Percentiles rank a stretch among this genome's conserved stretches.
Evolutionary conservation across 30 jellyfish, hydroid and myxozoan species (phyloP).

Genomic region (Hydractinia echinata): DNA sequence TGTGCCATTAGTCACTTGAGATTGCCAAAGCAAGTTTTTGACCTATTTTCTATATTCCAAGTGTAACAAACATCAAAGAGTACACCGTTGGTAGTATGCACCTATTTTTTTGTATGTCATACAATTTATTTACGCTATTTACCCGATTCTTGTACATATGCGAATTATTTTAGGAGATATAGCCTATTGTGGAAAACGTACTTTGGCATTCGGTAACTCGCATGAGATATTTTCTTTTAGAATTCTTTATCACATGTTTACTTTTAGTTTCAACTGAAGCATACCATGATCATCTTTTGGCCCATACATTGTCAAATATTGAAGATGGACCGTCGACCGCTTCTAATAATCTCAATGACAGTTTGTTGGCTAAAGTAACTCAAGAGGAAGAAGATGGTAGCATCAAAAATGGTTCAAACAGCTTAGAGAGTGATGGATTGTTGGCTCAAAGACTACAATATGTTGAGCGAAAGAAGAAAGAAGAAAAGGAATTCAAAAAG

Average conservation of each 20-base stretch:
- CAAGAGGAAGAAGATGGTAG: slow-evolving; percentile 74
- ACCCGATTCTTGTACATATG: too few species aligned
- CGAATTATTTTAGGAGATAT: too few species aligned
- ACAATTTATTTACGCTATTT: too few species aligned
- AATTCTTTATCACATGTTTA: neutral
- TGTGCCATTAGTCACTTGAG: too few species aligned
- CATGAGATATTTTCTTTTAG: too few species aligned
- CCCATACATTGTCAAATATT: neutral
- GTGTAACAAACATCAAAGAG: too few species aligned
- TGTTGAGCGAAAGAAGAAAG: slow-evolving; percentile 51
- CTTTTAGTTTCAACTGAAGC: slow-evolving; percentile 11
- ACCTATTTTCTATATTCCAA: too few species aligned
- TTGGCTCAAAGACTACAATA: slow-evolving; percentile 43
- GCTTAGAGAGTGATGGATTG: slow-evolving; percentile 48
- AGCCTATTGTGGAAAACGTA: too few species aligned
- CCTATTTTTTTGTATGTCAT: too few species aligned
- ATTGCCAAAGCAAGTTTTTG: too few species aligned
- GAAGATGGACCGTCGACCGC: slow-evolving; percentile 6
- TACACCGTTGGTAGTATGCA: too few species aligned
- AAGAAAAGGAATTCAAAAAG: slow-evolving; percentile 68
- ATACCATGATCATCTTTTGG: slow-evolving; percentile 1
- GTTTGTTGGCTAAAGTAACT: slow-evolving; percentile 59
- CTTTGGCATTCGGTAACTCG: too few species aligned
- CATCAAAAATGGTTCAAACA: slow-evolving; percentile 22
- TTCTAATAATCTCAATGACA: slow-evolving; percentile 31